Percentiles rank a stretch among this genome's conserved stretches.
phyloP scores from a whole-genome alignment of 2,797 vertebrate genomes.

The Notolepis coatsorum region DNA sequence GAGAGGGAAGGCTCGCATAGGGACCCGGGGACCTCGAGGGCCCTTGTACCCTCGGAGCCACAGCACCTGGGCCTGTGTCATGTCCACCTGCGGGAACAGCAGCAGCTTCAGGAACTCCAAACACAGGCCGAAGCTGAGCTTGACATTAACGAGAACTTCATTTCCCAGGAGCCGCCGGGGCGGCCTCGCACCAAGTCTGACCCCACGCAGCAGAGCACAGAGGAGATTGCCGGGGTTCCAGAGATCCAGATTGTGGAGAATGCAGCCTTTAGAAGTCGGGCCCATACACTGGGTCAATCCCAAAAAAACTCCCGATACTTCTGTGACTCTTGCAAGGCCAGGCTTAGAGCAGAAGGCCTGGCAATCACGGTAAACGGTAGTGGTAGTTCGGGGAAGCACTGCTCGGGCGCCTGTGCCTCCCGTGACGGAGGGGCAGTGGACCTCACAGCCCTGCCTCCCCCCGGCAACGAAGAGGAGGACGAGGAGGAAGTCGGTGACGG shows the following conservation, averaged over 20 bases:
- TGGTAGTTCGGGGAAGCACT: slow-evolving; percentile 75
- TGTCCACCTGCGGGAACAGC: slow-evolving; percentile 94
- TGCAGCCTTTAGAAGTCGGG: slow-evolving; percentile 85
- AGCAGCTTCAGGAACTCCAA: slow-evolving; percentile 90
- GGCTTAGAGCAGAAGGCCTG: slow-evolving; percentile 81
- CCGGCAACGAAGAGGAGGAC: slow-evolving; percentile 92
- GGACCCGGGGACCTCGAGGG: slow-evolving; percentile 77
- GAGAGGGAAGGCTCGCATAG: slow-evolving; percentile 87
- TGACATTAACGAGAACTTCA: slow-evolving; percentile 96
- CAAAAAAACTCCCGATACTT: slow-evolving; percentile 84
- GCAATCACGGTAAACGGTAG: slow-evolving; percentile 63
- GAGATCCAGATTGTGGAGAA: slow-evolving; percentile 76
- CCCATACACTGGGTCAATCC: slow-evolving; percentile 90
- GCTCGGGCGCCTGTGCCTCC: slow-evolving; percentile 82
- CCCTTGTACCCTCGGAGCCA: slow-evolving; percentile 82
- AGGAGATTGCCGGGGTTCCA: slow-evolving; percentile 80
- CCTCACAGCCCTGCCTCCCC: slow-evolving; percentile 93
- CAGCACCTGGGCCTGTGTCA: slow-evolving; percentile 97
- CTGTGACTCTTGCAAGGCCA: slow-evolving; percentile 96
- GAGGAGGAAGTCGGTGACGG: slow-evolving; percentile 72
- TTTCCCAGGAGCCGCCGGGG: slow-evolving; percentile 89
- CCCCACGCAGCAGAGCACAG: slow-evolving; percentile 91
- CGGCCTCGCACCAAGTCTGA: slow-evolving; percentile 97
- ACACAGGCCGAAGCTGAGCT: slow-evolving; percentile 85
- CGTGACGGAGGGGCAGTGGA: slow-evolving; percentile 91